Evolutionary conservation across 2,797 vertebrate genomes (phyloP), one percentile per base, ranked within the genome.

Genomic region (Galagoides demidoff): DNA sequence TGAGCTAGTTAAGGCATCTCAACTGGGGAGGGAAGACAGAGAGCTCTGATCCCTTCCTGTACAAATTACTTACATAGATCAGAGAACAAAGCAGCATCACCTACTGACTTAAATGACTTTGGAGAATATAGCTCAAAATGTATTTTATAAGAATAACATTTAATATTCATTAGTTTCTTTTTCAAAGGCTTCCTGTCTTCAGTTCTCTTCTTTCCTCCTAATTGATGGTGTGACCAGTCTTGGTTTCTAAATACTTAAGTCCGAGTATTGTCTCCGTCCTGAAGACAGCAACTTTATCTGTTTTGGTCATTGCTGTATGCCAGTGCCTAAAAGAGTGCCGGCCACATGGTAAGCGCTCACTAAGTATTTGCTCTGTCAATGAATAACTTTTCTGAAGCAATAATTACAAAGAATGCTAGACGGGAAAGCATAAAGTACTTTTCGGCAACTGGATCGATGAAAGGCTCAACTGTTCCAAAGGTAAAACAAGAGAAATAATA

Each of bases 311-410:
- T 66, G 70, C 37, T 70, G 0, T 49, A 37, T 34, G 64, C 52
- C 59, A 22, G n/a, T 5, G 6, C 52, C 84, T 59, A 31, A 79
- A 52, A 85, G 68, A 74, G 6, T 59, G 22, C 43, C 64, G 37
- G 87, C 59, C 20, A 59, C 31, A 25, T 4, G 14, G 45, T 55
- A 78, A 88, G 34, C 3, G 29, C 84, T 95, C 49, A 3, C 31
- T 86, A 94, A 94, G 93, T 85, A 96, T 83, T 78, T 82, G 86
- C 82, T 94, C 37, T 45, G 92, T 95, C 74, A 94, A 88, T 92
- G 57, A 95, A 25, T 82, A 90, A 92, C 82, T 92, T 74, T 82
- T 52, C 90, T 83, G 94, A 83, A 90, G 49, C 49, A 39, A 3
- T 85, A 73, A 85, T 55, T 6, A 95, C 43, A 79, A 90, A 78